Conservation (phyloP, 1,140 invertebrate species). For the Apis laboriosa region DNA sequence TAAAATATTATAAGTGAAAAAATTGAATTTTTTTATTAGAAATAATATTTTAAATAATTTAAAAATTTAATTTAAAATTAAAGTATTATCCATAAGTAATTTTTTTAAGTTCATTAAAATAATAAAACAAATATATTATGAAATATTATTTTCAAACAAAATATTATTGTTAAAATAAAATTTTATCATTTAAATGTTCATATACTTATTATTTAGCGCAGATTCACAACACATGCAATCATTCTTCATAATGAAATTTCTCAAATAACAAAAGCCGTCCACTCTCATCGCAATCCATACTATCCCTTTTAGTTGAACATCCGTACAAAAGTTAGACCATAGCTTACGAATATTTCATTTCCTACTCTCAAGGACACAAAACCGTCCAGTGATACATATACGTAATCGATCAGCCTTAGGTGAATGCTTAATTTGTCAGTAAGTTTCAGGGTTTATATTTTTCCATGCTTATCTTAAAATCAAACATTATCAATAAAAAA, state of each 20-base stretch:
- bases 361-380: conserved; percentile 46
- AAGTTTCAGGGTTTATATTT: neutral
- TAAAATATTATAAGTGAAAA: neutral
- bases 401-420: conserved; percentile 46
- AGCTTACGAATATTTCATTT: conserved; percentile 61
- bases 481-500: neutral
- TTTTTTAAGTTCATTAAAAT: neutral
- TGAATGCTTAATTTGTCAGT: neutral
- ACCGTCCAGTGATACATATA: conserved; percentile 41
- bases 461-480: conserved; percentile 8
- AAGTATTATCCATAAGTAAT: neutral
- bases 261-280: neutral
- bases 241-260: conserved; percentile 14
- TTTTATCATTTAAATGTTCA: neutral
- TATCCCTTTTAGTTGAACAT: conserved; percentile 44
- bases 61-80: too few species aligned
- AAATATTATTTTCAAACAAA: neutral
- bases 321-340: conserved; percentile 46
- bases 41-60: too few species aligned
- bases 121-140: neutral
- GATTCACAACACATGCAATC: neutral
- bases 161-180: neutral
- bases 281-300: conserved; percentile 1
- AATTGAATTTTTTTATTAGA: neutral
- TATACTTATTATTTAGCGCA: neutral